These are phyloP conservation scores for Peribatodes rhomboidaria DNA, from an alignment of 2,888 invertebrate species.

Conservation along the genomic window DNA sequence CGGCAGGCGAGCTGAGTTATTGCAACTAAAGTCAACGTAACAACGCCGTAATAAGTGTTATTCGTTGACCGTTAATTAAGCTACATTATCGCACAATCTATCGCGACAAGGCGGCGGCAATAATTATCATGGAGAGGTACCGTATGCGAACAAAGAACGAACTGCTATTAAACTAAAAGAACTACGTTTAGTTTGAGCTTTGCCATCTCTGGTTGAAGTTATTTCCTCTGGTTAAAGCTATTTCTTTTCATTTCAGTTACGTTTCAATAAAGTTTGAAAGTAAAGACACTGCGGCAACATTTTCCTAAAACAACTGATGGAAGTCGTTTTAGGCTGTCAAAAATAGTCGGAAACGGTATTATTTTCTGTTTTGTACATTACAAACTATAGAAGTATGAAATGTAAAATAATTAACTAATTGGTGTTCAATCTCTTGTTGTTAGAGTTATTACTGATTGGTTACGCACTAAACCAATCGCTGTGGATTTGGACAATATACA, in stretches of 20 bases:
- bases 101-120: conserved; percentile 55
- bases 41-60: conserved; percentile 70
- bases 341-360: no score
- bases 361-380: no score
- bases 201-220: no score
- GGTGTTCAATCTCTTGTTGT: conserved; percentile 28
- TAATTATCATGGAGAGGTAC: conserved; percentile 55
- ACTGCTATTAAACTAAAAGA: no score
- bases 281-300: no score
- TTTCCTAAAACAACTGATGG: no score
- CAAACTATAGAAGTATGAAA: no score
- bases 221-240: no score
- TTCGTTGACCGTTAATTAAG: conserved; percentile 74
- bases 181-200: background rate
- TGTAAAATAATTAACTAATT: conserved; percentile 27
- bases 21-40: conserved; percentile 68
- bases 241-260: no score
- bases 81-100: conserved; percentile 74
- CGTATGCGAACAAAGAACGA: conserved; percentile 44
- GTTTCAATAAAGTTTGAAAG: no score
- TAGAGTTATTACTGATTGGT: conserved; percentile 26
- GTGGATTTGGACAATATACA: conserved; percentile 12
- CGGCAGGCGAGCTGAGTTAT: conserved; percentile 67
- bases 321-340: no score
- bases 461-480: conserved; percentile 23